A percentile compares a stretch with the other conserved stretches of the same genome.
These are phyloP conservation scores for Agrypnia vestita DNA, from an alignment of 1,140 invertebrate genomes.

Conservation along the genomic window DNA sequence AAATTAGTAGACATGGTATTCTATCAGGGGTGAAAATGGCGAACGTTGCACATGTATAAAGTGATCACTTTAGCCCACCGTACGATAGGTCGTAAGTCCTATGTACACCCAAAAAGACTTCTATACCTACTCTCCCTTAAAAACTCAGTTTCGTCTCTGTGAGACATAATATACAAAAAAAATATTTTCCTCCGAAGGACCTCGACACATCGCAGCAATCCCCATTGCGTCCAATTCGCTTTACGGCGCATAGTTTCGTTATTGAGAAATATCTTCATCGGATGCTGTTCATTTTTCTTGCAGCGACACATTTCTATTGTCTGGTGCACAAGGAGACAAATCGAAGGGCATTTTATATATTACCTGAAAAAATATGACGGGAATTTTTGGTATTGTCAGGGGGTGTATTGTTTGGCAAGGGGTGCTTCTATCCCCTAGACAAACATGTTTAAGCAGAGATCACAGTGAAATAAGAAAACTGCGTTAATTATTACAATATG, in stretches of 20 bases:
- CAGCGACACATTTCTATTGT: constrained; percentile 19
- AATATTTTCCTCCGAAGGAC: constrained; percentile 3
- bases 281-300: constrained; percentile 30
- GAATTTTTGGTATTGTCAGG: constrained; percentile 21
- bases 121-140: too few relatives aligned
- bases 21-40: too few relatives aligned
- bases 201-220: background rate
- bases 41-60: too few relatives aligned
- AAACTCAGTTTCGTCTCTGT: too few relatives aligned
- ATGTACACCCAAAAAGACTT: too few relatives aligned
- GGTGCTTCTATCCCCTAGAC: background rate
- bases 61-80: too few relatives aligned
- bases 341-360: constrained; percentile 35
- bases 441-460: background rate
- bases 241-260: constrained; percentile 18
- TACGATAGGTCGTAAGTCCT: too few relatives aligned
- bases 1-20: too few relatives aligned
- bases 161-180: too few relatives aligned
- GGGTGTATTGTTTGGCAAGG: background rate
- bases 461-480: too few relatives aligned
- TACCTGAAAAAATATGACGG: constrained; percentile 25
- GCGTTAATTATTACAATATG: too few relatives aligned
- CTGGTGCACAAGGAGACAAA: constrained; percentile 2
- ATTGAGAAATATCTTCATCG: constrained; percentile 41
- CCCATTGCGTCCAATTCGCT: background rate